Base-by-base conservation (phyloP, 2,797 vertebrate species). In the Micrastur ruficollis region DNA sequence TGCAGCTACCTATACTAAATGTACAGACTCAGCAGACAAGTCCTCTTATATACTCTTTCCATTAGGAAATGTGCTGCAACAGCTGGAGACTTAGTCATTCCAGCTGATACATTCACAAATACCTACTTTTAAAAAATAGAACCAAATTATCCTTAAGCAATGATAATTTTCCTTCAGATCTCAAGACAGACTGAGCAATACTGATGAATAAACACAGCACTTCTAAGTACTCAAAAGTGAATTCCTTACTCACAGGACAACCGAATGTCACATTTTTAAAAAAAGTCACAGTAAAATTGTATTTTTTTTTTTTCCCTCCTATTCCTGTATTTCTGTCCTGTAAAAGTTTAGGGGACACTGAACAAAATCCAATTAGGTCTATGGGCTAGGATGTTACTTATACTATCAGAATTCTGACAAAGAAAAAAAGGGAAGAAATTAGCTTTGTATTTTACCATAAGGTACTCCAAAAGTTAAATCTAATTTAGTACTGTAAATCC, bases 251-350 rank as follows among this genome's bases (percentile, higher is more conserved):
- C 1, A 2, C 23, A 42, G 52, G 83, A 71, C 32, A 68, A 61
- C 5, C 0, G 2, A 75, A 53, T 0, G 0, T 65, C 25, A 23
- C 8, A 46, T n/a, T 40, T 26, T 7, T 34, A 5, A 6, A 32
- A 58, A 40, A 53, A 52, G 21, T 34, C 46, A 75, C 15, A 31
- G 11, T 63, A 73, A 70, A 76, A 76, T 5, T 16, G 2, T 12
- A 5, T 18, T 44, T 80, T 49, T 89, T 80, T 49, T 89, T 50
- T 62, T 6, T 3, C 29, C 25, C 12, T 65, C 21, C 19, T 50
- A 10, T 26, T 88, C 49, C 27, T 86, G 0, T 22, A 78, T 56
- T 63, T 68, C n/a, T 52, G 20, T 6, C 31, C 61, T 75, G 5
- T 55, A 79, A 26, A 67, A 40, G 19, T 62, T 72, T 17, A 62